These are phyloP conservation scores for Metopolophium dirhodum DNA, from an alignment of 1,140 invertebrate species.

Conservation along the genomic window DNA sequence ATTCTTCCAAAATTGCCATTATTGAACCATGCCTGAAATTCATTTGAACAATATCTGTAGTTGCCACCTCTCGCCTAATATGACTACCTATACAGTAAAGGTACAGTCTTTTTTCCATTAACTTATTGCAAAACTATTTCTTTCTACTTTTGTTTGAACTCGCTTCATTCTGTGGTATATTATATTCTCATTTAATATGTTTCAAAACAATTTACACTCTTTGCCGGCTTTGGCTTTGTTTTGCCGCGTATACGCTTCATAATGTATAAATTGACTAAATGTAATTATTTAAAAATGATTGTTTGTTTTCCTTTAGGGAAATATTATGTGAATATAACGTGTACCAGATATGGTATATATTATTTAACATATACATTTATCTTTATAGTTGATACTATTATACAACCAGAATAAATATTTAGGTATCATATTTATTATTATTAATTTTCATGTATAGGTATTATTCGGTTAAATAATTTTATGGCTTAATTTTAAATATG, in stretches of 20 bases:
- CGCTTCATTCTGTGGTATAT: background rate
- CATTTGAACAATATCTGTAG: slow-evolving; percentile 4
- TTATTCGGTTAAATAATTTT: background rate
- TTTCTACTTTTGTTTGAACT: background rate
- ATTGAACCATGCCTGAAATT: slow-evolving; percentile 7
- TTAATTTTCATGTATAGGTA: background rate
- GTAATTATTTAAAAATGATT: slow-evolving; percentile 3
- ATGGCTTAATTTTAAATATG: background rate
- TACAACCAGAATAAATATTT: background rate
- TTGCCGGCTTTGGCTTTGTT: background rate
- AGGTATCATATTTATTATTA: no score
- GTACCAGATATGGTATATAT: background rate
- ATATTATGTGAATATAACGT: background rate
- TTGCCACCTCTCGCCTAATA: background rate
- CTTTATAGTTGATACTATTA: background rate
- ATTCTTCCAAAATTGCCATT: background rate
- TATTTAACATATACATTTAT: background rate
- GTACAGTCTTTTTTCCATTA: background rate
- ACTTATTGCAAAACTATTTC: background rate
- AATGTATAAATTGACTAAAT: background rate
- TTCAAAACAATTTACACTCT: background rate
- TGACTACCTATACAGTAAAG: background rate
- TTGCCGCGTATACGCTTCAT: background rate
- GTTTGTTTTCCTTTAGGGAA: background rate
- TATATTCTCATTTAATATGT: background rate